Base-by-base conservation (phyloP, 2,888 invertebrate species). In the Eucriotettix oculatus region DNA sequence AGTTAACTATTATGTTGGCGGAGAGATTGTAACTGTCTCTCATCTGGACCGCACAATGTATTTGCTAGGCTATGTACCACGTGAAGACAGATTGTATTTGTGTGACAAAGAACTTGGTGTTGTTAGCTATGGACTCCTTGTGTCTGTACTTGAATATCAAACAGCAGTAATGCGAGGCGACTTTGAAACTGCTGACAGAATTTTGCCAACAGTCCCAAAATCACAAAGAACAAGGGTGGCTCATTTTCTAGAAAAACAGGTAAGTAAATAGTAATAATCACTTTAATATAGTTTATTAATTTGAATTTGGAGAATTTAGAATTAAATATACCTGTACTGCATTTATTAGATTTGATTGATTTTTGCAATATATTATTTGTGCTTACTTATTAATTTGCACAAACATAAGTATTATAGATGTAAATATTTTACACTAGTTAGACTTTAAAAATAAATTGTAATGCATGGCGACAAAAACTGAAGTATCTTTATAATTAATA, bases 131-230 rank as follows among this genome's bases (percentile, higher is more conserved):
- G 94, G 95, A 40, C 77, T 99, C 59, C 81, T 97, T 62, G 77
- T 98, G 54, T 93, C 97, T 1, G 97, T 98, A 12, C 80, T 99
- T 59, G 98, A 99, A 75, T 99, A 99, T 73, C 99, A 99, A 77
- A 99, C 99, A 14, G 99, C 98, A n/a, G 98, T 99, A 41, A 99
- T 99, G 98, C 80, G 98, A 64, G 82, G 88, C 62, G 97, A 98
- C 75, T 97, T 98, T 72, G 90, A 90, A 69, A 93, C 93, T 0
- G 97, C 98, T 0, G 95, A 98, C 74, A 81, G 87, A 64, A 90
- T 99, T 41, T 76, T 99, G 66, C 95, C 95, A 1, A 93, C 94
- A 1, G 88, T 99, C 66, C 98, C 99, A 0, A 88, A 88, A 70
- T 97, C 97, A 68, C 97, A 99, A 71, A 83, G 98, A 65, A 98